Conservation (phyloP, 1,140 invertebrate species). For the Ectropis grisescens region DNA sequence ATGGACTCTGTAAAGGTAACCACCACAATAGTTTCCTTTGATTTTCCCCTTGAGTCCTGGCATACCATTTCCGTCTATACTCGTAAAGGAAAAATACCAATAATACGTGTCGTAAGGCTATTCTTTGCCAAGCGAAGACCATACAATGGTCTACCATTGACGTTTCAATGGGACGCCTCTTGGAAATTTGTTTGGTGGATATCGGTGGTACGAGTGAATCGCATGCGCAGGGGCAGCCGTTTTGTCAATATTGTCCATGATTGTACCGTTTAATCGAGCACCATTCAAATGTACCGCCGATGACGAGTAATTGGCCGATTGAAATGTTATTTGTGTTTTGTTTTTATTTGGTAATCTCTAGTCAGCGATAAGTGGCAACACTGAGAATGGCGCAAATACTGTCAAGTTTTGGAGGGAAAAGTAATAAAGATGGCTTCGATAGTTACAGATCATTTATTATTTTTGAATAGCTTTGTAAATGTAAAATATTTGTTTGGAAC, state of each 20-base stretch:
- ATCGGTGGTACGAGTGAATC: slow-evolving; percentile 35
- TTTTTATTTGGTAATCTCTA: too few relatives aligned
- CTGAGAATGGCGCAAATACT: too few relatives aligned
- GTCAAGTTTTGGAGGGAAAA: too few relatives aligned
- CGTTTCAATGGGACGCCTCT: slow-evolving; percentile 54
- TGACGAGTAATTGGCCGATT: slow-evolving; percentile 64
- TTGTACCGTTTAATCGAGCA: slow-evolving; percentile 44
- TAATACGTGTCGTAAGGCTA: slow-evolving; percentile 1
- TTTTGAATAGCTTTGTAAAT: too few relatives aligned
- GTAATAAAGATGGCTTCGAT: too few relatives aligned
- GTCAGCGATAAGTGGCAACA: too few relatives aligned
- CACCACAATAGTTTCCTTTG: neutral
- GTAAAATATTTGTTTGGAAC: too few relatives aligned
- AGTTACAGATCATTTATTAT: too few relatives aligned
- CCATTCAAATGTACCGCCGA: slow-evolving; percentile 57
- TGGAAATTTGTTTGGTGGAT: slow-evolving; percentile 55
- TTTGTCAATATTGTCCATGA: slow-evolving; percentile 58
- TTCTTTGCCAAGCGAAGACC: slow-evolving; percentile 1
- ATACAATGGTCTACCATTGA: slow-evolving; percentile 46
- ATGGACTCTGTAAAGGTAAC: neutral
- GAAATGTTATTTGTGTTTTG: slow-evolving; percentile 48
- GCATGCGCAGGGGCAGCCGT: slow-evolving; percentile 45
- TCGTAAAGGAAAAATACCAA: slow-evolving; percentile 6
- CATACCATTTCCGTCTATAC: too few relatives aligned
- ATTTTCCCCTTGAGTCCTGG: too few relatives aligned